phyloP scores from a whole-genome alignment of 2,797 vertebrate genomes.

The Pantherophis vulpinus region DNA sequence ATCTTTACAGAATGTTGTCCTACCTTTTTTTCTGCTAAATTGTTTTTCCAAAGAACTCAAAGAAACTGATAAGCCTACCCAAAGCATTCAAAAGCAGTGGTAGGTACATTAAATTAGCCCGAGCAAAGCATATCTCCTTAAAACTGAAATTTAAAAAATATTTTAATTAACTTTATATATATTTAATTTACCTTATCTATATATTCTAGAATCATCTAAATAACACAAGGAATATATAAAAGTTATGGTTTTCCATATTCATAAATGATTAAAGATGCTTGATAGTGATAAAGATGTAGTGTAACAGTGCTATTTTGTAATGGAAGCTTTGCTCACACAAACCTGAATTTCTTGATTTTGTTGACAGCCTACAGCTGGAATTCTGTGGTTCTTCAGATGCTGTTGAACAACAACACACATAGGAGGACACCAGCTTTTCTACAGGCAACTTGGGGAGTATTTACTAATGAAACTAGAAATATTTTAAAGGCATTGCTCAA shows the following conservation, averaged over 20 bases:
- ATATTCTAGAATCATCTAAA: too few relatives aligned
- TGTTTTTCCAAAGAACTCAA: not conserved
- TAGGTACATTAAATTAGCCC: not conserved
- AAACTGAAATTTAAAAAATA: not conserved
- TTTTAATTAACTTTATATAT: too few relatives aligned
- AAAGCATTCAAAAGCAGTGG: not conserved
- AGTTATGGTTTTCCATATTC: not conserved
- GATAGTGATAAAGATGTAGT: not conserved
- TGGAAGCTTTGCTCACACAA: not conserved
- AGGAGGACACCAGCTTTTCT: not conserved
- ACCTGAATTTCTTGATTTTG: not conserved
- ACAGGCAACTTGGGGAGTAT: not conserved
- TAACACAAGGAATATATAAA: too few relatives aligned
- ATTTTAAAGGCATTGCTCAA: not conserved
- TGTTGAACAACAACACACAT: not conserved
- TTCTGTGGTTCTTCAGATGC: not conserved
- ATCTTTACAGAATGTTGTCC: accelerated
- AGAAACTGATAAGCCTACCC: not conserved
- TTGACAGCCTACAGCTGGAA: not conserved
- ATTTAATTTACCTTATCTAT: too few relatives aligned
- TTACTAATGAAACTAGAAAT: not conserved
- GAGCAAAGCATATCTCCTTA: not conserved
- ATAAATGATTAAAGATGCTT: not conserved
- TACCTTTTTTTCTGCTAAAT: not conserved
- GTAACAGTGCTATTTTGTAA: not conserved